These are phyloP conservation scores for Gila robusta DNA, from an alignment of 2,797 vertebrate genomes.

Conservation along the genomic window DNA sequence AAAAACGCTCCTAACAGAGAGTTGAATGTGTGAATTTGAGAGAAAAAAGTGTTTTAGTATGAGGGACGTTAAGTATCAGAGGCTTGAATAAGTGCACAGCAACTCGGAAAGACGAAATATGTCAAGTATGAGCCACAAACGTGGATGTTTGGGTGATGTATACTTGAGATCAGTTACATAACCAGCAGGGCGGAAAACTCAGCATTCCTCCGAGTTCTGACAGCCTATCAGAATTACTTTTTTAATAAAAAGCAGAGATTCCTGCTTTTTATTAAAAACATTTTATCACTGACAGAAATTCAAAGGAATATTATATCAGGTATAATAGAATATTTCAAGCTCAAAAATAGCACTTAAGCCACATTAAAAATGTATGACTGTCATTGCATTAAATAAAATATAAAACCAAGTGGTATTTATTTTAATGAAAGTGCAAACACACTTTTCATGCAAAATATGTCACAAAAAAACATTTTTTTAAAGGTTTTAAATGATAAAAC, in stretches of 20 bases:
- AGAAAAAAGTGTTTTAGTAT: neutral
- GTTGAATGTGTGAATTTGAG: neutral
- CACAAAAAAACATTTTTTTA: neutral
- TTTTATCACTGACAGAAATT: constrained; percentile 36
- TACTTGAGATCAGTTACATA: constrained; percentile 62
- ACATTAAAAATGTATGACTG: constrained; percentile 1
- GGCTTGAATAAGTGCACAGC: neutral
- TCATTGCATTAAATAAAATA: neutral
- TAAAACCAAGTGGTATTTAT: neutral
- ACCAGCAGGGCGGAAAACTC: constrained; percentile 65
- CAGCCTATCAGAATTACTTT: neutral
- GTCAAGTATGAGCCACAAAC: constrained; percentile 3
- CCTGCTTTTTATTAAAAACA: constrained; percentile 18
- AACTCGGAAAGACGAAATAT: constrained; percentile 13
- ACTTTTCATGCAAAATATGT: neutral
- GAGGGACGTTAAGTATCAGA: neutral
- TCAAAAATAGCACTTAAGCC: neutral
- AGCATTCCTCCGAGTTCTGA: constrained; percentile 64
- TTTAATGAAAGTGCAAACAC: neutral
- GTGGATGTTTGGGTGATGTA: constrained; percentile 51
- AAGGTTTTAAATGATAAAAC: neutral
- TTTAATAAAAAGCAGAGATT: neutral
- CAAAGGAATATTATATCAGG: constrained; percentile 4
- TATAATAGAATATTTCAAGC: neutral
- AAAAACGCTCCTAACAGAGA: neutral